phyloP scores from a whole-genome alignment of 2,797 vertebrate genomes.

The Neosilurus hyrtlii region DNA sequence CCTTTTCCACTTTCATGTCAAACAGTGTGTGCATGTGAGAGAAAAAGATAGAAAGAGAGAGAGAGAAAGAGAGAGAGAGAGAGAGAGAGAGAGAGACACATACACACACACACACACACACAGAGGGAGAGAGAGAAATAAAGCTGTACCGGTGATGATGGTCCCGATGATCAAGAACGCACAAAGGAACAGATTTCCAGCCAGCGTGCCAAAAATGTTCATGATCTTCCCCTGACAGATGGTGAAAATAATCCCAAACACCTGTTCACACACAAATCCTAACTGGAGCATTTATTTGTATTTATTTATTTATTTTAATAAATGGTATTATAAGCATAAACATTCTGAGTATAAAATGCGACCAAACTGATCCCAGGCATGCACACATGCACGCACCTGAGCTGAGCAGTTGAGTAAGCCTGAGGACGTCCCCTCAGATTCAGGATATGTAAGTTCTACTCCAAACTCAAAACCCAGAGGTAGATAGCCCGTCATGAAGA shows the following conservation, averaged over 20 bases:
- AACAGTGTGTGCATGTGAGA: too few species aligned
- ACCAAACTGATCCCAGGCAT: background rate
- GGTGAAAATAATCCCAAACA: conserved; percentile 95
- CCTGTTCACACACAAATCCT: conserved; percentile 64
- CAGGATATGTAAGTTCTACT: conserved; percentile 91
- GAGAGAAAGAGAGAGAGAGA: too few species aligned
- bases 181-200: conserved; percentile 88
- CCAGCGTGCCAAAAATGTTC: conserved; percentile 75
- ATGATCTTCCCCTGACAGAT: conserved; percentile 88
- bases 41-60: too few species aligned
- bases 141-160: conserved; percentile 76
- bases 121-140: background rate
- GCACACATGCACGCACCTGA: conserved; percentile 75
- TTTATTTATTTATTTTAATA: too few species aligned
- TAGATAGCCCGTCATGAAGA: conserved; percentile 97
- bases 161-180: conserved; percentile 82
- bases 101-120: too few species aligned
- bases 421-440: conserved; percentile 93
- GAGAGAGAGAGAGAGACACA: background rate
- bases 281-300: too few species aligned
- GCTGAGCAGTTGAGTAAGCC: conserved; percentile 93
- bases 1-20: too few species aligned
- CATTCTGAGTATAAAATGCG: too few species aligned
- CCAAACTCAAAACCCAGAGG: conserved; percentile 97
- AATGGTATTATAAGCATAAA: too few species aligned